Percentiles rank a stretch among this genome's conserved stretches.
Evolutionary conservation across 2,888 invertebrate species (phyloP).

Genomic region (Synanthedon vespiformis): DNA sequence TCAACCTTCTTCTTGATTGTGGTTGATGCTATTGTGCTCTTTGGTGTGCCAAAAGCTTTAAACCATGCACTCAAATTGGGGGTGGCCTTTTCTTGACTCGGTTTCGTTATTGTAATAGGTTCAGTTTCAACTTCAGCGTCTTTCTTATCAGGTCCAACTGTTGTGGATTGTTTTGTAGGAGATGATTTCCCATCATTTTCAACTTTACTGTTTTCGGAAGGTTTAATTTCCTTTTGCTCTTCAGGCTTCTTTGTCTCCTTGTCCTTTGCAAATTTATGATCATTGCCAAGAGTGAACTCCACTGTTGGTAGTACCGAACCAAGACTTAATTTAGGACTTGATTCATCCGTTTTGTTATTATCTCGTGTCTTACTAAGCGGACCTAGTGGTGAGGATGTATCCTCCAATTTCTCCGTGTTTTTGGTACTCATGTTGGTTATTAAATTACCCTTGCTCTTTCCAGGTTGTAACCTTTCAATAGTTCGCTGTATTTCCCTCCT

Average conservation of each 20-base stretch:
- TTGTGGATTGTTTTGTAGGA: constrained; percentile 23
- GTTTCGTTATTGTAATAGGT: constrained; percentile 35
- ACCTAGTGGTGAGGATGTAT: constrained; percentile 62
- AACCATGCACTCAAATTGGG: constrained; percentile 93
- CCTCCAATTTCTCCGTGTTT: constrained; percentile 68
- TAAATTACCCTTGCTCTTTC: constrained; percentile 89
- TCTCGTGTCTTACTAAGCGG: constrained; percentile 71
- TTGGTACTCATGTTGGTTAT: constrained; percentile 75
- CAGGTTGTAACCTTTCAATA: constrained; percentile 86
- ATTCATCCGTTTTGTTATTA: constrained; percentile 73
- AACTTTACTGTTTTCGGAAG: constrained; percentile 6
- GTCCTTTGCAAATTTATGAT: constrained; percentile 71
- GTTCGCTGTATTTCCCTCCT: constrained; percentile 82
- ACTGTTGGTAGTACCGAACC: constrained; percentile 86
- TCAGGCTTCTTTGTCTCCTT: constrained; percentile 22
- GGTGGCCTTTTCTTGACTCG: constrained; percentile 76
- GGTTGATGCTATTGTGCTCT: constrained; percentile 69
- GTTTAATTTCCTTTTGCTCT: constrained; percentile 6
- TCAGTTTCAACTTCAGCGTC: constrained; percentile 57
- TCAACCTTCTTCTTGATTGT: constrained; percentile 69
- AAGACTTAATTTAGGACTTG: constrained; percentile 84
- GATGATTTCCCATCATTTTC: constrained; percentile 22
- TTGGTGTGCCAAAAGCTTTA: constrained; percentile 90
- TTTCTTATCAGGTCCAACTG: constrained; percentile 31
- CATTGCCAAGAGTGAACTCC: constrained; percentile 74